Evolutionary conservation across 2,888 invertebrate genomes (phyloP).

Genomic region (Spatulosminthurus flaviceps): DNA sequence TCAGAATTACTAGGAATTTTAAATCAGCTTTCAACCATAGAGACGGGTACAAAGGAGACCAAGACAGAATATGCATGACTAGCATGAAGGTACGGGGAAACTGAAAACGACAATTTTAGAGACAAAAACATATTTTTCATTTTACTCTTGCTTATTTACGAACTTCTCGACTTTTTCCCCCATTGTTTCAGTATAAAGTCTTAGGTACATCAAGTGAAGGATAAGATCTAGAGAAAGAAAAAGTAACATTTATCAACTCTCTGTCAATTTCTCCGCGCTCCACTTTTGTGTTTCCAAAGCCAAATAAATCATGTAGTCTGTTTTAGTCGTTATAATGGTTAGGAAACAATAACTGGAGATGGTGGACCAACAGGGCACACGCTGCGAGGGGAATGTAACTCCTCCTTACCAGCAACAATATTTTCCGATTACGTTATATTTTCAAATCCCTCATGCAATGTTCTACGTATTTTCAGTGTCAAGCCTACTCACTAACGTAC

Average conservation of each 20-base stretch:
- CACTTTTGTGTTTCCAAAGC: neutral
- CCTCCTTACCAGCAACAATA: neutral
- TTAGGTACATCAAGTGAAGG: too few relatives aligned
- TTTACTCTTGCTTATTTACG: neutral
- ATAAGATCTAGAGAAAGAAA: neutral
- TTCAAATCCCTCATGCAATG: conserved; percentile 16
- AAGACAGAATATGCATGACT: neutral
- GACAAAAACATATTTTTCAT: neutral
- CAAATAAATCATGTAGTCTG: conserved; percentile 7
- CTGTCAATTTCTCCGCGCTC: conserved; percentile 2
- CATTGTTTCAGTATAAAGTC: too few relatives aligned
- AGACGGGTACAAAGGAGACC: conserved; percentile 30
- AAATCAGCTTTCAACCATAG: conserved; percentile 33
- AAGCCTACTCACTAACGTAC: neutral
- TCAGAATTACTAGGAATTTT: conserved; percentile 40
- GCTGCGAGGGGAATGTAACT: conserved; percentile 1
- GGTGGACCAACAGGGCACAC: neutral
- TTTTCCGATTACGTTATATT: neutral
- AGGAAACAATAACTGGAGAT: neutral
- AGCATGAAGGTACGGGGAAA: conserved; percentile 24
- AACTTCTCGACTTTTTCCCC: neutral
- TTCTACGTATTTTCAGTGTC: conserved; percentile 19
- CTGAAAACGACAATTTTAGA: conserved; percentile 27
- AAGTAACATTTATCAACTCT: conserved; percentile 5
- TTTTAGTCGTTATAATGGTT: conserved; percentile 2